A percentile compares a stretch with the other conserved stretches of the same genome.
Evolutionary conservation across 2,113 vertebrate species (phyloP).

Genomic region (Salvelinus fontinalis): DNA sequence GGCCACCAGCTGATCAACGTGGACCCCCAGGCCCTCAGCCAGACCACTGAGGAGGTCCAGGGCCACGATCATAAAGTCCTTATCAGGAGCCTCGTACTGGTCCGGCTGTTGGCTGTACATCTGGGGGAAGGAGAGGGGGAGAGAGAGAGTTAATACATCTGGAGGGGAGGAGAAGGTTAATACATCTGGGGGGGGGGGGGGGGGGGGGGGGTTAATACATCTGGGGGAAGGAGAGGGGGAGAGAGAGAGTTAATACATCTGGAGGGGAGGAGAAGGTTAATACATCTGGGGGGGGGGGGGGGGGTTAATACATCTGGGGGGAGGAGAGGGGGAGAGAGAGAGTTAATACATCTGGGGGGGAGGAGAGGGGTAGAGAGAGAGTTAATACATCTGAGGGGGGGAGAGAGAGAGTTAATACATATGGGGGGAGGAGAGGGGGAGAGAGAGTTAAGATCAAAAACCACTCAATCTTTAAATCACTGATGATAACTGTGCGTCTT

Average conservation of each 20-base stretch:
- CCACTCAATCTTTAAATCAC: no score
- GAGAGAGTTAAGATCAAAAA: no score
- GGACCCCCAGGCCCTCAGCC: constrained; percentile 88
- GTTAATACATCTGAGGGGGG: no score
- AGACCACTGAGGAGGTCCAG: constrained; percentile 91
- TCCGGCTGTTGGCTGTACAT: constrained; percentile 97
- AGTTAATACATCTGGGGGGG: constrained; percentile 81
- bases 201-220: no score
- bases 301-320: constrained; percentile 80
- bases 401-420: no score
- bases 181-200: no score
- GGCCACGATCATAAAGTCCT: constrained; percentile 97
- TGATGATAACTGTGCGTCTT: no score
- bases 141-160: neutral
- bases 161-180: no score
- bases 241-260: no score
- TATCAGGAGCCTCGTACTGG: constrained; percentile 94
- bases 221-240: no score
- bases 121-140: constrained; percentile 54
- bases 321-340: neutral
- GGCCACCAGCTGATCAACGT: constrained; percentile 90
- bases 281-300: constrained; percentile 80
- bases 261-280: no score
- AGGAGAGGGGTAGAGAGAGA: neutral
- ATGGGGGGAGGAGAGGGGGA: no score